Evolutionary conservation across 2,888 invertebrate genomes (phyloP), one percentile per base, ranked within the genome.

Genomic region (Plagodis pulveraria): DNA sequence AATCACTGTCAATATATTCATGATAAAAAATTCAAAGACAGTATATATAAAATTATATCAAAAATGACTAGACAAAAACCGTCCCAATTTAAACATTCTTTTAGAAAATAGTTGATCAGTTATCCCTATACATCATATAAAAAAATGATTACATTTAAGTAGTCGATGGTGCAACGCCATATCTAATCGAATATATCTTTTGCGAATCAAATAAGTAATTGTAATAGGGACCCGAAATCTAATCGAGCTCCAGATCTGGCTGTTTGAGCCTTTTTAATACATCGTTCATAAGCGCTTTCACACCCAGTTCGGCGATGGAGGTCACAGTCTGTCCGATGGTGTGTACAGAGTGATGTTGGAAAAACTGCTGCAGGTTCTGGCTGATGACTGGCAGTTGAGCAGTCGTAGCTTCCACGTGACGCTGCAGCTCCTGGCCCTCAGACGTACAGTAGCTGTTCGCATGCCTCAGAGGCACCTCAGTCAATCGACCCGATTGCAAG

Each of bases 381-480:
- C 44, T 22, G 5, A 59, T n/a, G 4, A n/a, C 41, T 4, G 65
- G 65, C 5, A 62, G 5, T 9, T 53, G 44, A 2, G 45, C 35
- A 38, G 65, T 42, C 5, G 48, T 41, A 2, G 47, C 58, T 0
- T 48, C 56, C 50, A 65, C 52, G 5, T 50, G 60, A 7, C 49
- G 33, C 38, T 60, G 62, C 9, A 67, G 51, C 6, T 62, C 58
- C 0, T 22, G 34, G n/a, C 53, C 64, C 9, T 60, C 60, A 0
- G 67, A 60, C 5, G 41, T 54, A 42, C 58, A 61, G 43, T 60
- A 61, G 40, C 55, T 43, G 8, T 35, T 47, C 33, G 56, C 62
- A 10, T 67, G 60, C 41, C 56, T 51, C 50, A 61, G 7, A 2
- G 67, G 67, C 9, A 63, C 60, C 41, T 65, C 67, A 7, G 56